Percentiles rank a stretch among this genome's conserved stretches.
Evolutionary conservation across 2,888 invertebrate genomes (phyloP).

Genomic region (Diarsia brunnea): DNA sequence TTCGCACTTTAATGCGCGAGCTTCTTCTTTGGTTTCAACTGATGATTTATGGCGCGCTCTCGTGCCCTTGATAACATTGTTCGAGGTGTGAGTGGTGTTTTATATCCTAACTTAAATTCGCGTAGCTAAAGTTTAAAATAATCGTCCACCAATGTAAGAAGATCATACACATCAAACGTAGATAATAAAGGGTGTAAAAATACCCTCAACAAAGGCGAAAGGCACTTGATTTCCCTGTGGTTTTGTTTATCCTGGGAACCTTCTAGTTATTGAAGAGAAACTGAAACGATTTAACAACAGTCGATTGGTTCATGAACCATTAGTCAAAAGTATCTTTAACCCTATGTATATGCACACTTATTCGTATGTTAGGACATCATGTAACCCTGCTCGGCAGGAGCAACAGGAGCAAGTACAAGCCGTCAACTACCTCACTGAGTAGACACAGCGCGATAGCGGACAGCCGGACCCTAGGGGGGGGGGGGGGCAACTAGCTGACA

Average conservation of each 20-base stretch:
- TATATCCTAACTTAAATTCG: background rate
- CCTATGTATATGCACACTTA: too few relatives aligned
- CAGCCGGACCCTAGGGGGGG: too few relatives aligned
- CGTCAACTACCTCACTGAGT: background rate
- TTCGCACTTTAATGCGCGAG: constrained; percentile 30
- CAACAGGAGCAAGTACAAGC: background rate
- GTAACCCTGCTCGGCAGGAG: too few relatives aligned
- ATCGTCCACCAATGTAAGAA: background rate
- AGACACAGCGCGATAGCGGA: background rate
- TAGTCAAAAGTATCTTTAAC: too few relatives aligned
- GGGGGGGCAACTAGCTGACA: background rate
- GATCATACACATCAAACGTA: background rate
- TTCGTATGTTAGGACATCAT: background rate
- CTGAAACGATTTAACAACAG: too few relatives aligned
- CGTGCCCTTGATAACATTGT: background rate
- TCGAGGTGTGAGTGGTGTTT: background rate
- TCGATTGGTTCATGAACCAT: too few relatives aligned
- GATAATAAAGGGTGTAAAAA: background rate
- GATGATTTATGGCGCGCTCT: constrained; percentile 16
- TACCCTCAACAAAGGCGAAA: too few relatives aligned
- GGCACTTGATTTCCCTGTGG: too few relatives aligned
- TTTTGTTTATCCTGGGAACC: too few relatives aligned
- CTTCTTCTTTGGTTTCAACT: constrained; percentile 13
- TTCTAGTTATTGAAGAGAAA: too few relatives aligned
- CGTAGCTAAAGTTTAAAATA: background rate